Conservation (phyloP, 1,140 invertebrate genomes). For the Drosophila dunni region DNA sequence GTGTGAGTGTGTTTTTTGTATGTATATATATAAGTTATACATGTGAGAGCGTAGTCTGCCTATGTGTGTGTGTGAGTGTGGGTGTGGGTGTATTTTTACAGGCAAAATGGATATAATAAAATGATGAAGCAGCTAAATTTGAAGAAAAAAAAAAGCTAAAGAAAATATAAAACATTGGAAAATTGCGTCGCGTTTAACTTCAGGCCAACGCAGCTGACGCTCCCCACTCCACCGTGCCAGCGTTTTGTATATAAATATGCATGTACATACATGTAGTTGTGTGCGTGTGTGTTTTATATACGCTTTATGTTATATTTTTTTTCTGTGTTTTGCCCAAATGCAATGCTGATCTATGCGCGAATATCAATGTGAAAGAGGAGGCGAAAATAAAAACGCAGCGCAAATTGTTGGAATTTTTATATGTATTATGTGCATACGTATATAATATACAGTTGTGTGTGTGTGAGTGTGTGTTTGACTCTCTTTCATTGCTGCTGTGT, state of each 20-base stretch:
- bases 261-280: background rate
- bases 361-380: conserved; percentile 41
- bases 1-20: background rate
- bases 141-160: conserved; percentile 4
- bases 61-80: conserved; percentile 1
- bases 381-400: conserved; percentile 44
- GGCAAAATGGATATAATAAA: conserved; percentile 27
- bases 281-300: conserved; percentile 8
- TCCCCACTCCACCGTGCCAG: conserved; percentile 1
- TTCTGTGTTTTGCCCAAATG: conserved; percentile 37
- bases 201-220: background rate
- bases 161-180: conserved; percentile 43
- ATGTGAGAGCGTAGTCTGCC: conserved; percentile 15
- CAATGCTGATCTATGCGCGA: conserved; percentile 51
- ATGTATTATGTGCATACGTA: conserved; percentile 2
- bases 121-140: conserved; percentile 8
- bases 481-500: conserved; percentile 14
- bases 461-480: conserved; percentile 22
- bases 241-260: conserved; percentile 8
- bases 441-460: conserved; percentile 17
- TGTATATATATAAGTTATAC: conserved; percentile 2
- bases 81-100: conserved; percentile 25
- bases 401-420: conserved; percentile 52
- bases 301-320: background rate
- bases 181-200: conserved; percentile 71